Conservation (phyloP, 2,888 invertebrate genomes). For the Eledone cirrhosa region DNA sequence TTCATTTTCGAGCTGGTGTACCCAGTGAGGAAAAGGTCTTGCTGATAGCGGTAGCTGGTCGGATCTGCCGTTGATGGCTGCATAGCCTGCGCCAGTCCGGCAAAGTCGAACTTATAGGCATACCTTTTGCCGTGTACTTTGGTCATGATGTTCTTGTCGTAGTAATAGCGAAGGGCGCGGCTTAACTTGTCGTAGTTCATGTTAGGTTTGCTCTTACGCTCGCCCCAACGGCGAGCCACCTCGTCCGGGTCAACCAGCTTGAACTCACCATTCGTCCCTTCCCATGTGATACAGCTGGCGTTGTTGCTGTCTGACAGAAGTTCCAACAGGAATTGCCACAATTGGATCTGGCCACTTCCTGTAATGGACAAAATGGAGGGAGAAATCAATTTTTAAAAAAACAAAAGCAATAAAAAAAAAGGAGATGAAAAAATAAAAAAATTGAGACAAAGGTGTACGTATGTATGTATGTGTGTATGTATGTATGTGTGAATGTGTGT, state of each 20-base stretch:
- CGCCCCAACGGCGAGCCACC: constrained; percentile 92
- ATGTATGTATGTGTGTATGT: too few relatives aligned
- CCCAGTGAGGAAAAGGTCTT: constrained; percentile 86
- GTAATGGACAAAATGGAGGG: constrained; percentile 27
- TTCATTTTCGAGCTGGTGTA: constrained; percentile 81
- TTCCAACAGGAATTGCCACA: constrained; percentile 98
- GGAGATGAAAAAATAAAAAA: too few relatives aligned
- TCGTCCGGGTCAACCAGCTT: constrained; percentile 94
- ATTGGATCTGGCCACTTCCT: constrained; percentile 88
- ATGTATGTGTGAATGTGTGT: too few relatives aligned
- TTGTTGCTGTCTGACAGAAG: constrained; percentile 87
- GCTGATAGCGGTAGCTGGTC: constrained; percentile 93
- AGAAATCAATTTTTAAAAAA: background rate
- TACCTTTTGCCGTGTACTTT: constrained; percentile 96
- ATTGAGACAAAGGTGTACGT: too few relatives aligned
- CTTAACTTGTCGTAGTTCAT: constrained; percentile 98
- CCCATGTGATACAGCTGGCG: constrained; percentile 93
- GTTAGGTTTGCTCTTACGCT: constrained; percentile 92
- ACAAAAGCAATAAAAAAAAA: too few relatives aligned
- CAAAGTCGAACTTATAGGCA: constrained; percentile 93
- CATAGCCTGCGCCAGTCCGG: constrained; percentile 80
- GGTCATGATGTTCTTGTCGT: constrained; percentile 98
- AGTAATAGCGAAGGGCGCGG: constrained; percentile 92
- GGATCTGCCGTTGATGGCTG: constrained; percentile 82
- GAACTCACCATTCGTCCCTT: constrained; percentile 94